These are phyloP conservation scores for Pempheris klunzingeri DNA, from an alignment of 2,797 vertebrate species.

Conservation along the genomic window DNA sequence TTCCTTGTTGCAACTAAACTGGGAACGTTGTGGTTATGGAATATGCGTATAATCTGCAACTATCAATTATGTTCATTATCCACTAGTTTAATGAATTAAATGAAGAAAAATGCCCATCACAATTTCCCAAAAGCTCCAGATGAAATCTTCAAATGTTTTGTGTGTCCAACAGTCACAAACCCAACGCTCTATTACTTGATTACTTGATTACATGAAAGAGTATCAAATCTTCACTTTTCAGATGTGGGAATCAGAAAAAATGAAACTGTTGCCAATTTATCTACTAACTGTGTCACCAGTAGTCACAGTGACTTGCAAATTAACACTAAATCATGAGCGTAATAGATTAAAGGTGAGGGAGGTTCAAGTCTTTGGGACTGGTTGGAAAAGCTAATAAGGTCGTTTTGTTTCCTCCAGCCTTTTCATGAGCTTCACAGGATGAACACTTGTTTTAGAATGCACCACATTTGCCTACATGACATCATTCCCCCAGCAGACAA, in stretches of 20 bases:
- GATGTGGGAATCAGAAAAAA: background rate
- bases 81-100: background rate
- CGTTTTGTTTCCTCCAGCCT: background rate
- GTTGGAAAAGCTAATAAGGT: background rate
- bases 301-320: background rate
- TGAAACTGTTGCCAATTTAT: too few relatives aligned
- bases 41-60: background rate
- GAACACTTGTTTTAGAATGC: conserved; percentile 3
- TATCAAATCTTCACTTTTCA: background rate
- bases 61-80: background rate
- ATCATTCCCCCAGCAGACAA: conserved; percentile 33
- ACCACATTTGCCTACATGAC: conserved; percentile 21
- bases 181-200: too few relatives aligned
- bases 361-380: background rate
- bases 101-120: background rate
- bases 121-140: background rate
- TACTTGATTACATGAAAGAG: background rate
- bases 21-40: background rate
- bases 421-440: conserved; percentile 10
- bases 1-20: background rate
- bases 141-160: background rate
- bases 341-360: background rate
- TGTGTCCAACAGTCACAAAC: background rate
- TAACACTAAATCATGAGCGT: background rate
- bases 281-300: too few relatives aligned